A percentile compares a stretch with the other conserved stretches of the same genome.
phyloP scores from a whole-genome alignment of 92 coral and sea anemone species.

The Epizoanthus illoricatus region DNA sequence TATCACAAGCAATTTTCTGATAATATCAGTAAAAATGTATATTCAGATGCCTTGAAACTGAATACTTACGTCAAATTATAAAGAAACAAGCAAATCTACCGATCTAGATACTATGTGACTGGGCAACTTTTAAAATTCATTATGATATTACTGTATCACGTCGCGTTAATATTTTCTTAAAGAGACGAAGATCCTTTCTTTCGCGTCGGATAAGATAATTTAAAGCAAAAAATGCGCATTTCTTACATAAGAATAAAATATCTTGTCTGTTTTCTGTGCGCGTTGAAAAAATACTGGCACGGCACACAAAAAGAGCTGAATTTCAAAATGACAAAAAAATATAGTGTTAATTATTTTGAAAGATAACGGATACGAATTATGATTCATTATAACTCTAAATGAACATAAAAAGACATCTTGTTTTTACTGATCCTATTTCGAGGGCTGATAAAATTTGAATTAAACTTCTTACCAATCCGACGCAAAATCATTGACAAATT shows the following conservation, averaged over 20 bases:
- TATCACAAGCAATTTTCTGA: slow-evolving; percentile 42
- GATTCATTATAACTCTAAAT: slow-evolving; percentile 31
- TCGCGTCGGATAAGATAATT: neutral
- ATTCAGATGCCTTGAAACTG: neutral
- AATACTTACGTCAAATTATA: slow-evolving; percentile 11
- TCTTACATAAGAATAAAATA: slow-evolving; percentile 7
- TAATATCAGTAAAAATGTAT: slow-evolving; percentile 25
- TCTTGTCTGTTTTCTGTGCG: neutral
- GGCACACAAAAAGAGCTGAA: neutral
- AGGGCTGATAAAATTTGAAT: slow-evolving; percentile 26
- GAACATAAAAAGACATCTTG: slow-evolving; percentile 34
- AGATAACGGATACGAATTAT: slow-evolving; percentile 42
- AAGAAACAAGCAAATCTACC: slow-evolving; percentile 20
- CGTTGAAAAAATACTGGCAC: slow-evolving; percentile 3
- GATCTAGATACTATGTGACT: slow-evolving; percentile 20
- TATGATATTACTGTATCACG: slow-evolving; percentile 41
- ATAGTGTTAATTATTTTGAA: slow-evolving; percentile 25
- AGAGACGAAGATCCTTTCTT: neutral
- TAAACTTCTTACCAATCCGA: neutral
- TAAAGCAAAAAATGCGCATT: neutral
- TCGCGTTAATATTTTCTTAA: neutral
- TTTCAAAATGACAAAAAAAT: slow-evolving; percentile 26
- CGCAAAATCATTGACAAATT: slow-evolving; percentile 4
- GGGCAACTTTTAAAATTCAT: slow-evolving; percentile 26
- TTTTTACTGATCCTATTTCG: slow-evolving; percentile 30